phyloP scores from a whole-genome alignment of 35 echinoderm and acorn worm genomes.

The Holothuria glaberrima region DNA sequence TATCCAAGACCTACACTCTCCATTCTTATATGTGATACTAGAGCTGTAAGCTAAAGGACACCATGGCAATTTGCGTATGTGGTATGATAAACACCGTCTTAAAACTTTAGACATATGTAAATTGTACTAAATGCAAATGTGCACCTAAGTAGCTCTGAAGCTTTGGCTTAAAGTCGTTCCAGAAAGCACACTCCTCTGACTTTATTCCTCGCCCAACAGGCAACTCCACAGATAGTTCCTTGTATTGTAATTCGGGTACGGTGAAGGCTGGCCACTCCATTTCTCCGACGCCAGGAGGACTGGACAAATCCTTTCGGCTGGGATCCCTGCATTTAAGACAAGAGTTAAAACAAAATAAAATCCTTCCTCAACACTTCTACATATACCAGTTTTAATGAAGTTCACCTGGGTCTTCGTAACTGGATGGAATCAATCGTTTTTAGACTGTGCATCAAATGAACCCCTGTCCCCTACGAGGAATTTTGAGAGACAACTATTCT shows the following conservation, averaged over 20 bases:
- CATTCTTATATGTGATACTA: too few relatives aligned
- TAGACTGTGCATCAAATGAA: too few relatives aligned
- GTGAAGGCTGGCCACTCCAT: constrained; percentile 10
- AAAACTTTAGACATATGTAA: not conserved
- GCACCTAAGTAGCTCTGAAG: constrained; percentile 24
- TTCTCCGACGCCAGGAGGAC: constrained; percentile 11
- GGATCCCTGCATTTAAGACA: constrained; percentile 29
- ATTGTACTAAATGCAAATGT: not conserved
- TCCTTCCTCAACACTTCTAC: too few relatives aligned
- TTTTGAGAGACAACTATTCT: too few relatives aligned
- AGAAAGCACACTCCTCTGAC: constrained; percentile 29
- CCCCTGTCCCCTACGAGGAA: too few relatives aligned
- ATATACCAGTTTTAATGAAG: too few relatives aligned
- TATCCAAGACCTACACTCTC: too few relatives aligned
- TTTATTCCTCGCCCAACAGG: constrained; percentile 1
- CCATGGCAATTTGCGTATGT: not conserved
- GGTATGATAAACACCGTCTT: not conserved
- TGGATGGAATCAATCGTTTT: too few relatives aligned
- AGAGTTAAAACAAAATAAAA: too few relatives aligned
- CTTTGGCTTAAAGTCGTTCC: constrained; percentile 21
- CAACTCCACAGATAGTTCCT: not conserved
- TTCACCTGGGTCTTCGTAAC: too few relatives aligned
- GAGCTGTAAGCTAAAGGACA: not conserved
- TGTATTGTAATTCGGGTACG: constrained; percentile 31
- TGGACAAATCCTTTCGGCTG: not conserved